A percentile compares a stretch with the other conserved stretches of the same genome.
phyloP scores from a whole-genome alignment of 2,113 vertebrate genomes.

The Polypterus bichir region DNA sequence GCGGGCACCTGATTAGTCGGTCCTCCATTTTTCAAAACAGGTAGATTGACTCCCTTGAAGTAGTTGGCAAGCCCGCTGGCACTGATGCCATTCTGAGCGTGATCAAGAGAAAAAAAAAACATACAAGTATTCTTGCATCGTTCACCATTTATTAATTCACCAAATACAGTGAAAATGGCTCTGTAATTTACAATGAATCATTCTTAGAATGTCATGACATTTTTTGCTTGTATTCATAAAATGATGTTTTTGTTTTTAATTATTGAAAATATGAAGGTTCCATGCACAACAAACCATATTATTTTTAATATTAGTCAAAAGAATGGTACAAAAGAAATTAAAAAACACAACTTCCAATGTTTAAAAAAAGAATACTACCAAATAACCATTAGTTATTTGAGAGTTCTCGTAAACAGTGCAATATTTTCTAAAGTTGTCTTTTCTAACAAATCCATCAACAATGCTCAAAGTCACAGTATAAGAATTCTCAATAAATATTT shows the following conservation, averaged over 20 bases:
- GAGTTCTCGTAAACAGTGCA: slow-evolving; percentile 69
- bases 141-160: slow-evolving; percentile 91
- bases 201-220: slow-evolving; percentile 87
- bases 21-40: no score
- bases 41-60: no score
- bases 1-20: no score
- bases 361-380: slow-evolving; percentile 41
- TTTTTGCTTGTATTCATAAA: slow-evolving; percentile 74
- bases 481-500: slow-evolving; percentile 65
- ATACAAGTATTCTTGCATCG: slow-evolving; percentile 33
- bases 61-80: no score
- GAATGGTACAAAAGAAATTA: slow-evolving; percentile 80
- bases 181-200: slow-evolving; percentile 93
- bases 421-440: slow-evolving; percentile 56
- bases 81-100: no score
- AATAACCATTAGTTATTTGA: slow-evolving; percentile 65
- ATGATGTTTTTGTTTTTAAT: slow-evolving; percentile 50
- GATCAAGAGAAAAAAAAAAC: no score
- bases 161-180: slow-evolving; percentile 94
- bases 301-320: slow-evolving; percentile 65
- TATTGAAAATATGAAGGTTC: slow-evolving; percentile 78
- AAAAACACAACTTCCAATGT: slow-evolving; percentile 61
- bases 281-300: slow-evolving; percentile 77
- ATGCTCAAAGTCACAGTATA: slow-evolving; percentile 70
- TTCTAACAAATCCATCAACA: slow-evolving; percentile 67